Conservation (phyloP, 1,140 invertebrate genomes). For the Drosophila sproati region DNA sequence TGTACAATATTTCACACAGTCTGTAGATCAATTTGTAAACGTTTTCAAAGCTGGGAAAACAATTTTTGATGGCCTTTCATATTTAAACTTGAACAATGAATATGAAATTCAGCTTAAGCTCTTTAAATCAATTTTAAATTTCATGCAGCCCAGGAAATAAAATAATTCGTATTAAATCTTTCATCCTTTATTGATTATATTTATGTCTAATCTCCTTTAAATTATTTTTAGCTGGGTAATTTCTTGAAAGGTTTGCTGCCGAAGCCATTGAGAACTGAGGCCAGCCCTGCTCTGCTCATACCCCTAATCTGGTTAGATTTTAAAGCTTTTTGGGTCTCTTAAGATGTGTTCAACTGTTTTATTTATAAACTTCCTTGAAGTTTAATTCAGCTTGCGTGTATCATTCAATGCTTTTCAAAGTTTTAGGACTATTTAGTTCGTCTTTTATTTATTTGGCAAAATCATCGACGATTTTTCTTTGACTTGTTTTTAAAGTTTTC, state of each 20-base stretch:
- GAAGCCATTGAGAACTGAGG: too few relatives aligned
- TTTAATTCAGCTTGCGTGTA: conserved; percentile 19
- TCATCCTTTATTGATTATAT: neutral
- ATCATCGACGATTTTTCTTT: conserved; percentile 54
- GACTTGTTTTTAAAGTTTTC: conserved; percentile 44
- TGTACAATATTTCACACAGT: neutral
- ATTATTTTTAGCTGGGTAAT: conserved; percentile 1
- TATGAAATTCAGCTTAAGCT: neutral
- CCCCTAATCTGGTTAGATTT: conserved; percentile 11
- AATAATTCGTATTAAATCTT: neutral
- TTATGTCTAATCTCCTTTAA: neutral
- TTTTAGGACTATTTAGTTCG: conserved; percentile 31
- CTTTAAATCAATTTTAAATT: neutral
- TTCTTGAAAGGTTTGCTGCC: neutral
- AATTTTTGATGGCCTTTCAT: neutral
- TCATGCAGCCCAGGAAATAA: neutral
- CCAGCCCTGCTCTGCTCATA: conserved; percentile 17
- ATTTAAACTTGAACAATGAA: neutral
- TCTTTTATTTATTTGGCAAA: conserved; percentile 32
- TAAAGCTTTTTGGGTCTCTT: conserved; percentile 12
- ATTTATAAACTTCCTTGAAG: conserved; percentile 15
- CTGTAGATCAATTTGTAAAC: neutral
- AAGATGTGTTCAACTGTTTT: neutral
- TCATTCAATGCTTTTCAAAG: conserved; percentile 30
- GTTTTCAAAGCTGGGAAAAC: neutral